Conservation (phyloP, 2,888 invertebrate genomes). For the Diarsia rubi region DNA sequence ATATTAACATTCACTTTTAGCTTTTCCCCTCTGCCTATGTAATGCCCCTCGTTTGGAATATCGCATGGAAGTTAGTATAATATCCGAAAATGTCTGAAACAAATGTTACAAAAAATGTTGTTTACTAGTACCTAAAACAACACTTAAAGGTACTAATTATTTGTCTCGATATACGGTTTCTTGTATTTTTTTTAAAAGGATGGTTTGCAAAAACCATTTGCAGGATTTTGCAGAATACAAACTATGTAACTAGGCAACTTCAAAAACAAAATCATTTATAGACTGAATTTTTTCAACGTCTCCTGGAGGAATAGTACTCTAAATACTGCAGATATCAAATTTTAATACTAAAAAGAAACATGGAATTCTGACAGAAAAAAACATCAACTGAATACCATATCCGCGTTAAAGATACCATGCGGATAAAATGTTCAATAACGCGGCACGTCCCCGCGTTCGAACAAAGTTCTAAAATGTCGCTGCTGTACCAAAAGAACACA, state of each 20-base stretch:
- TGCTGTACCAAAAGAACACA: slow-evolving; percentile 75
- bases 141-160: background rate
- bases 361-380: background rate
- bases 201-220: background rate
- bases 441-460: slow-evolving; percentile 58
- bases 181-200: background rate
- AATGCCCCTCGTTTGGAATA: slow-evolving; percentile 44
- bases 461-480: slow-evolving; percentile 75
- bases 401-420: slow-evolving; percentile 6
- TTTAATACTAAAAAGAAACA: background rate
- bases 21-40: slow-evolving; percentile 62
- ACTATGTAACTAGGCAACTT: background rate
- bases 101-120: background rate
- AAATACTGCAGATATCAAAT: too few species aligned
- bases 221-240: background rate
- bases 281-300: too few species aligned
- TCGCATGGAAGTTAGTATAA: background rate
- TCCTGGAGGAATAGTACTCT: too few species aligned
- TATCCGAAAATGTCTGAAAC: slow-evolving; percentile 36
- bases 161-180: background rate
- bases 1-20: slow-evolving; percentile 80
- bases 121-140: background rate
- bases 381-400: slow-evolving; percentile 19
- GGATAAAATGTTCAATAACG: slow-evolving; percentile 55
- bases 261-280: background rate